Evolutionary conservation across 2,797 vertebrate genomes (phyloP).

Genomic region (Tadarida brasiliensis): DNA sequence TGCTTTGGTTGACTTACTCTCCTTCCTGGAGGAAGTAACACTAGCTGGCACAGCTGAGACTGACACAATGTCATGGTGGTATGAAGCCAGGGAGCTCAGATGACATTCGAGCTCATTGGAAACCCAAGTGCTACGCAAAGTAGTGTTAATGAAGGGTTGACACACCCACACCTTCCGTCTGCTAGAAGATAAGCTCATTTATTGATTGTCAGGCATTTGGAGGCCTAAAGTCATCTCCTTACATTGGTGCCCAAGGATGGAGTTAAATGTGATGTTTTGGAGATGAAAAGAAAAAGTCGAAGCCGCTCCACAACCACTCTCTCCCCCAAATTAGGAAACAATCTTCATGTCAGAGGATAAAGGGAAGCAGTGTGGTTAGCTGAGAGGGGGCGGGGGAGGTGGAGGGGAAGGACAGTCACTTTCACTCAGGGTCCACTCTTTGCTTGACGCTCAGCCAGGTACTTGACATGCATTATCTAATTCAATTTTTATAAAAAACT

Average conservation of each 20-base stretch:
- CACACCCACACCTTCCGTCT: not conserved
- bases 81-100: not conserved
- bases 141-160: not conserved
- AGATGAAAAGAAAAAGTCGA: not conserved
- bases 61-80: not conserved
- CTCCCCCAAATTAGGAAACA: not conserved
- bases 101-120: conserved; percentile 48
- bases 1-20: not conserved
- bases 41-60: conserved; percentile 12
- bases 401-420: not conserved
- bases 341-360: conserved; percentile 15
- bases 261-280: not conserved
- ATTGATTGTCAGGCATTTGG: rapidly evolving
- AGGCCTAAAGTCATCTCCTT: not conserved
- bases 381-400: not conserved
- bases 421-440: not conserved
- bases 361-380: not conserved
- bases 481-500: not conserved
- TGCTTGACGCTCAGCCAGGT: not conserved
- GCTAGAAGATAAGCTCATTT: not conserved
- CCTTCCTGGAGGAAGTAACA: not conserved
- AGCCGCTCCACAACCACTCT: not conserved
- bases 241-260: not conserved
- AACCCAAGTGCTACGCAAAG: not conserved
- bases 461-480: not conserved